Percentiles rank a stretch among this genome's conserved stretches.
phyloP scores from a whole-genome alignment of 1,140 invertebrate species.

The Drosophila littoralis region DNA sequence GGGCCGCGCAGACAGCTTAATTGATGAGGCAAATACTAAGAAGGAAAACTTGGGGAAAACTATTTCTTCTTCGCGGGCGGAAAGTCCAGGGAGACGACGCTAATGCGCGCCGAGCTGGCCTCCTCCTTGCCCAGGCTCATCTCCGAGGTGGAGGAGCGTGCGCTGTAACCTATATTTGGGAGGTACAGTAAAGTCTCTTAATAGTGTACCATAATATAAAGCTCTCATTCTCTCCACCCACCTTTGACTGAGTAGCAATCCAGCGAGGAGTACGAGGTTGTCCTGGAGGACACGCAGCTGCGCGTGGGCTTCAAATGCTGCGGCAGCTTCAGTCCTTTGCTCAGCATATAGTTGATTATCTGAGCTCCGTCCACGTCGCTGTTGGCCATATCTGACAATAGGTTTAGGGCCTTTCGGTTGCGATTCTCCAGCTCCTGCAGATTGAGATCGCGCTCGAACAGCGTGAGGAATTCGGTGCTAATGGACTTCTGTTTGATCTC shows the following conservation, averaged over 20 bases:
- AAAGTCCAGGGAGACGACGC: slow-evolving; percentile 70
- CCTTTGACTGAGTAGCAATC: slow-evolving; percentile 53
- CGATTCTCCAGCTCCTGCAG: slow-evolving; percentile 80
- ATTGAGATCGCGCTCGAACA: slow-evolving; percentile 77
- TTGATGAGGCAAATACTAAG: background rate
- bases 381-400: slow-evolving; percentile 79
- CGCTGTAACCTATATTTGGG: slow-evolving; percentile 26
- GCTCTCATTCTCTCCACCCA: slow-evolving; percentile 4
- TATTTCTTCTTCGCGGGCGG: slow-evolving; percentile 48
- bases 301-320: slow-evolving; percentile 62
- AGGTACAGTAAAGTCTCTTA: no score
- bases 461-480: slow-evolving; percentile 72
- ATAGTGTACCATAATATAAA: no score
- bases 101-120: slow-evolving; percentile 36
- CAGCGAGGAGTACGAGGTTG: slow-evolving; percentile 57
- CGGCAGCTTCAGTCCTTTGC: slow-evolving; percentile 76
- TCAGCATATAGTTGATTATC: slow-evolving; percentile 59
- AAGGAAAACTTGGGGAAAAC: slow-evolving; percentile 9
- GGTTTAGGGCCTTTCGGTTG: slow-evolving; percentile 81
- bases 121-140: slow-evolving; percentile 54
- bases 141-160: slow-evolving; percentile 55
- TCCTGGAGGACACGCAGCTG: slow-evolving; percentile 66
- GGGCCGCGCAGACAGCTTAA: no score
- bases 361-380: slow-evolving; percentile 66
- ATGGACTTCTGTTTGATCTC: slow-evolving; percentile 58